Evolutionary conservation across 2,797 vertebrate genomes (phyloP), one percentile per base, ranked within the genome.

Genomic region (Coregonus sp.): DNA sequence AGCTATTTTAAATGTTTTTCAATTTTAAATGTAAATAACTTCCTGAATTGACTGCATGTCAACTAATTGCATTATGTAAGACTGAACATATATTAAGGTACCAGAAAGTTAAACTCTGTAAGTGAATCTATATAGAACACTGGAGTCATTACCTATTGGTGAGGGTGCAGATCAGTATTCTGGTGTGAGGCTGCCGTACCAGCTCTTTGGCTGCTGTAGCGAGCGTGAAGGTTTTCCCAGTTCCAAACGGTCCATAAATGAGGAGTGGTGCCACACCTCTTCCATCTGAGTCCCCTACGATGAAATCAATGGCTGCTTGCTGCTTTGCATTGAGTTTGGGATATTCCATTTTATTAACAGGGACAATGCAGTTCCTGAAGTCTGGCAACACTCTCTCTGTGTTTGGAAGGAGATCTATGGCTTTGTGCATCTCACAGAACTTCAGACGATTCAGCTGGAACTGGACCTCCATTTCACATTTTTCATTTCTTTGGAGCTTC

Each of bases 201-300:
- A 97, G 91, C 85, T 95, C 93, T 78, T 94, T 84, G 63, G 96
- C 92, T 80, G 96, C 95, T 88, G 91, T 95, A 78, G 96, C 95
- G 77, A 98, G 92, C 0, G 96, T 98, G 86, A 94, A 97, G 0
- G 97, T 98, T 91, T 98, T 98, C 73, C 97, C 97, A 0, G 97
- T 98, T 84, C 97, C 97, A 0, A 98, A 99, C 0, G 92, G 25
- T 25, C 25, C 25, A 25, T 25, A 25, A 25, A 25, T 25, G 25
- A 25, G 25, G 25, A 25, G 25, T 0, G 96, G 95, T 0, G 96
- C 95, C 0, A 92, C 84, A 5, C 51, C 85, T 66, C 80, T 84
- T 1, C 35, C 37, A 20, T 52, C 70, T 11, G 82, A 40, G 50
- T 85, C 78, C 16, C 95, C 95, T 0, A 88, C 85, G 40, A 98